Percentiles rank a stretch among this genome's conserved stretches.
These are phyloP conservation scores for Temnothorax ravouxi DNA, from an alignment of 2,888 invertebrate genomes.

Conservation along the genomic window DNA sequence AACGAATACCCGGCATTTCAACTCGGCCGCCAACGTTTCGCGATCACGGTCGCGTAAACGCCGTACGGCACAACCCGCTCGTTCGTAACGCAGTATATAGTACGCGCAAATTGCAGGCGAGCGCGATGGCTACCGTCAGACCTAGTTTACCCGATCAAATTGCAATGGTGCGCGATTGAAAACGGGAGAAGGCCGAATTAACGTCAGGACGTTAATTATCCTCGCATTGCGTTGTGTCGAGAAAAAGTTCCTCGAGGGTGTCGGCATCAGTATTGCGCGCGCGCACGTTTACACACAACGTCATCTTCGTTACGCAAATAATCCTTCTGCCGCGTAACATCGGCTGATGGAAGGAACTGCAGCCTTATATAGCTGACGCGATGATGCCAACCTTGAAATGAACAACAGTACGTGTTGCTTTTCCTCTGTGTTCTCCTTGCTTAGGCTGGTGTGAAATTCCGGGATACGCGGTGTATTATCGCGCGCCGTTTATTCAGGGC, in stretches of 20 bases:
- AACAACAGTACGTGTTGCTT: constrained; percentile 17
- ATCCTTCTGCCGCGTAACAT: constrained; percentile 14
- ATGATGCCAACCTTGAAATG: constrained; percentile 24
- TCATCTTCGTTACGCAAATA: constrained; percentile 8
- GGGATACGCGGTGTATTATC: constrained; percentile 20
- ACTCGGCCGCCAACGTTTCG: constrained; percentile 51
- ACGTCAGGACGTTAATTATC: constrained; percentile 43
- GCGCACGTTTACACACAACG: neutral
- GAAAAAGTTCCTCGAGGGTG: neutral
- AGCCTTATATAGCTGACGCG: neutral
- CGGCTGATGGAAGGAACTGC: constrained; percentile 8
- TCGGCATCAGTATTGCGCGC: neutral
- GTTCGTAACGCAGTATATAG: constrained; percentile 42
- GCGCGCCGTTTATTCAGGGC: constrained; percentile 14
- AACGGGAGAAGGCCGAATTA: constrained; percentile 46
- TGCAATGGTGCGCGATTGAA: constrained; percentile 17
- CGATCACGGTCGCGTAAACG: constrained; percentile 56
- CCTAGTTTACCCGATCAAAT: constrained; percentile 7
- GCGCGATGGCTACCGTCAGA: neutral
- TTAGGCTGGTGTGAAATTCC: constrained; percentile 29
- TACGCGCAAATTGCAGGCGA: constrained; percentile 34
- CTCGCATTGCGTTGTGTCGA: neutral
- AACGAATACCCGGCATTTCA: constrained; percentile 55
- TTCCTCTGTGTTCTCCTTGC: constrained; percentile 33
- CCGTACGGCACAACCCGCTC: constrained; percentile 18